Evolutionary conservation across 2,797 vertebrate genomes (phyloP).

Genomic region (Liparis tanakae): DNA sequence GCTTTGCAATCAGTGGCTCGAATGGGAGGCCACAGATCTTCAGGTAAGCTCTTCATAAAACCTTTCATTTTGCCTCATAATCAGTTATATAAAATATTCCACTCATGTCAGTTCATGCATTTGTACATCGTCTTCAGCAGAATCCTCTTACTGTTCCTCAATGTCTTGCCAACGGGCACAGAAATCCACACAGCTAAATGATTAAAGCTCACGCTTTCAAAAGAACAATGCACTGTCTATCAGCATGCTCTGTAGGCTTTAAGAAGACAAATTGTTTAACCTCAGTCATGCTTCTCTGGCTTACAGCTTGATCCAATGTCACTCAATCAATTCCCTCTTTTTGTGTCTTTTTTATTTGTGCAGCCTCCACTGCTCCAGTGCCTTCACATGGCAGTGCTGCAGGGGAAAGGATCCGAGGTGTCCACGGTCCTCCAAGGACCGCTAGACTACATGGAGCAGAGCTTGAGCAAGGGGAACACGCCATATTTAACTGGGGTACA

Average conservation of each 20-base stretch:
- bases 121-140: slow-evolving; percentile 5
- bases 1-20: slow-evolving; percentile 88
- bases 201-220: slow-evolving; percentile 22
- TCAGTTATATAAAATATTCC: slow-evolving; percentile 15
- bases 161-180: background rate
- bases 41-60: slow-evolving; percentile 81
- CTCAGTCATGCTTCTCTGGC: slow-evolving; percentile 15
- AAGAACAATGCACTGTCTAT: slow-evolving; percentile 14
- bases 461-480: slow-evolving; percentile 74
- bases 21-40: slow-evolving; percentile 92
- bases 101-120: slow-evolving; percentile 8
- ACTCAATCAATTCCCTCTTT: slow-evolving; percentile 36
- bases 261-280: slow-evolving; percentile 11
- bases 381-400: slow-evolving; percentile 84
- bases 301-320: slow-evolving; percentile 15
- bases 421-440: slow-evolving; percentile 72
- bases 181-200: slow-evolving; percentile 17
- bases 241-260: background rate
- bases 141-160: slow-evolving; percentile 26
- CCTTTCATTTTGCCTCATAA: background rate
- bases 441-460: slow-evolving; percentile 85
- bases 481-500: slow-evolving; percentile 87
- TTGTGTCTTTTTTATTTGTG: slow-evolving; percentile 21
- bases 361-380: slow-evolving; percentile 85
- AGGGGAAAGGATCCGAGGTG: slow-evolving; percentile 84